Evolutionary conservation across 2,888 invertebrate genomes (phyloP), one percentile per base, ranked within the genome.

Genomic region (Hyposoter didymator): DNA sequence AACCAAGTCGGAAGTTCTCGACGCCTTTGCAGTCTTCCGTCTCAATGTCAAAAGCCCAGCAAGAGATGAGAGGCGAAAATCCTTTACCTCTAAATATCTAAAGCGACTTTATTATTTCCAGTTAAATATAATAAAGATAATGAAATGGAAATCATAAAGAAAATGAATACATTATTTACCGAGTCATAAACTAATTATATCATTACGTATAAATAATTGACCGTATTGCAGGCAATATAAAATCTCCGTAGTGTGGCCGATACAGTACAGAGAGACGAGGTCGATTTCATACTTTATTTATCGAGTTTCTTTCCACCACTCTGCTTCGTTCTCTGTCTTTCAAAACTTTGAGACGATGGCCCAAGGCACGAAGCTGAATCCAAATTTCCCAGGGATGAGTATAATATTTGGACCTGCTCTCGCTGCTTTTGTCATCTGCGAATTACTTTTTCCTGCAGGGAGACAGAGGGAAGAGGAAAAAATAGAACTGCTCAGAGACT

Each of bases 321-420:
- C 39, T 45, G n/a, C 47, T 22, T 43, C 62, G 69, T 19, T 52
- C 55, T 52, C 19, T 59, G 32, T 66, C 74, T 78, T 78, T 45
- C 67, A n/a, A 85, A 82, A 85, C 78, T 85, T 82, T 74, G 82
- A 67, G 74, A 87, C 87, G 84, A 74, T 86, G 86, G 89, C 90
- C 89, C 82, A 84, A 83, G 85, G 89, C 88, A 79, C 73, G 79
- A 64, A 52, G 64, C 72, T 66, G 90, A 90, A 90, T 89, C 88
- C 88, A 88, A 89, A 88, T 89, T 85, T 85, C 88, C 84, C 86
- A 87, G 88, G 89, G 90, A 92, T 90, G 90, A 92, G 91, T 92
- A n/a, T n/a, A 91, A 92, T 92, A 92, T 92, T 92, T 92, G 90
- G 92, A 92, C 91, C 85, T 84, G 88, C 88, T 88, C 74, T 84